Evolutionary conservation across 2,797 vertebrate genomes (phyloP).

Genomic region (Falco rusticolus): DNA sequence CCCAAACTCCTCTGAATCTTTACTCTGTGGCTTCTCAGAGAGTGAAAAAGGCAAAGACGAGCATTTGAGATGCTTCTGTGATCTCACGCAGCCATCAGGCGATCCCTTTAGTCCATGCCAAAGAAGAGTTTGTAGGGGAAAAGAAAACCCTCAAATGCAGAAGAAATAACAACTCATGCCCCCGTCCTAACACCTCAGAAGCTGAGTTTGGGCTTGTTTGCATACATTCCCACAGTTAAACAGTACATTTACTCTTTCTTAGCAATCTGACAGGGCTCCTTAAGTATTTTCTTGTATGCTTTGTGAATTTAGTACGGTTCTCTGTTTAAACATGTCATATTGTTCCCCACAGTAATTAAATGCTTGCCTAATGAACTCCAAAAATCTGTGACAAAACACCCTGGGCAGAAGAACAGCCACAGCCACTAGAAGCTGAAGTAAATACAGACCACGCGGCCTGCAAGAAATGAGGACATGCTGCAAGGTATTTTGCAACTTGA

Average conservation of each 20-base stretch:
- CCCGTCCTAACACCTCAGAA: not conserved
- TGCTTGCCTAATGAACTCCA: not conserved
- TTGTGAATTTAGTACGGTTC: not conserved
- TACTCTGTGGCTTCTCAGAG: not conserved
- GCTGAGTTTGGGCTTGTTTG: not conserved
- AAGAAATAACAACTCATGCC: not conserved
- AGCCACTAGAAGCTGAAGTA: not conserved
- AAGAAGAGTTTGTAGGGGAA: not conserved
- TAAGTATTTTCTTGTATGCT: not conserved
- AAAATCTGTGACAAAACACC: not conserved
- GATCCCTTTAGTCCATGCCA: not conserved
- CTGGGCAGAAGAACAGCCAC: not conserved
- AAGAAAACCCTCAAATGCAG: not conserved
- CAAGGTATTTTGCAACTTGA: not conserved
- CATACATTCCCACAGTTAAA: not conserved
- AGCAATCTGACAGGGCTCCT: not conserved
- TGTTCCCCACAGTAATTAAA: not conserved
- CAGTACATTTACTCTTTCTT: not conserved
- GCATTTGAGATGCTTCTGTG: not conserved
- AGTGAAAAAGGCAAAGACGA: not conserved
- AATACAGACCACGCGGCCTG: not conserved
- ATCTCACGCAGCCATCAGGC: not conserved
- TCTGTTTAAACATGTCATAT: not conserved
- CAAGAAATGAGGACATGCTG: not conserved
- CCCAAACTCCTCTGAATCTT: not conserved